Evolutionary conservation across 1,140 invertebrate species (phyloP), one percentile per base, ranked within the genome.

Genomic region (Micrasema longulum): DNA sequence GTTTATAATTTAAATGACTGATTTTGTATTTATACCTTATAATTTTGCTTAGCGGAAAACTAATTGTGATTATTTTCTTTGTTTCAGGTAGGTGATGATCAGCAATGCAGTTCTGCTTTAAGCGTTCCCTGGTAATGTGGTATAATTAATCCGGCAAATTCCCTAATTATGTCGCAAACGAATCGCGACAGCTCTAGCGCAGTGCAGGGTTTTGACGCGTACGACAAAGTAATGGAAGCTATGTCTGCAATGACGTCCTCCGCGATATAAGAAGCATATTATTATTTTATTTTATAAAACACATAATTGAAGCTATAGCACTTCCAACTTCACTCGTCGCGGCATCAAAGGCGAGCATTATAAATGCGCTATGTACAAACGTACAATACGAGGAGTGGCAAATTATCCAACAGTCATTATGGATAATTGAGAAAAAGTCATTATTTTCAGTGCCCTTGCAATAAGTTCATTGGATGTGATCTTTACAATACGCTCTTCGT

Each of bases 391-490:
- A 66, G 72, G 50, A 73, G 71, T 64, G 65, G 43, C 72, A 62
- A 73, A 65, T 73, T 69, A 73, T 67, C 67, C 31, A 38, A 63
- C 57, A 38, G 66, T 70, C 66, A 69, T 73, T 73, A 73, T 47
- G 66, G 47, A 73, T 73, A 73, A 73, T 73, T 60, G 67, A 69
- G 62, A 66, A 69, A 70, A 48, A 70, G 72, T 66, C 41, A 73
- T 69, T 63, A 35, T 22, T 63, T n/a, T 26, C 18, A 20, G 18
- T 23, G 43, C 57, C 18, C 43, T 63, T 7, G 38, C 38, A n/a
- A 22, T 16, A n/a, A 47, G 16, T 18, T 45, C 5, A 20, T 20
- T 20, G 23, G 48, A 52, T 52, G 48, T 23, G 20, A 23, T 6
- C 5, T 18, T 23, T 1, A 11, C 11, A 0, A 50, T 20, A 52